phyloP scores from a whole-genome alignment of 2,113 vertebrate species.

The Nycticryphes semicollaris region DNA sequence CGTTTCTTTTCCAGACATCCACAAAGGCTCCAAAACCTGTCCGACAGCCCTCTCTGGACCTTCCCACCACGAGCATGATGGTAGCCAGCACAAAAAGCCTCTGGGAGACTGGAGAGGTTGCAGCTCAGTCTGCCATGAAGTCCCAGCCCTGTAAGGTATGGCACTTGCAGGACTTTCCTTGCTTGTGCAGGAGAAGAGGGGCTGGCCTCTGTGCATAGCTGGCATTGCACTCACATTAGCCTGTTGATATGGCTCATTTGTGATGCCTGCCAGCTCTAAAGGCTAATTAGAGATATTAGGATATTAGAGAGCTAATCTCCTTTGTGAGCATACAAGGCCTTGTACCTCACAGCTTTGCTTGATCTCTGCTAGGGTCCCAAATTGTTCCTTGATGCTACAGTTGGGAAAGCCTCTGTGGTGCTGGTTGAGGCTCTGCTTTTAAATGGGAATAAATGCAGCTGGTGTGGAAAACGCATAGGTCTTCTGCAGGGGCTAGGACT shows the following conservation, averaged over 20 bases:
- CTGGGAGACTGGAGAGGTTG: conserved; percentile 89
- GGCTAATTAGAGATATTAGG: no score
- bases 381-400: not conserved
- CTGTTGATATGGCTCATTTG: not conserved
- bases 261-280: not conserved
- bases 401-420: not conserved
- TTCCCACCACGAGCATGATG: conserved; percentile 78
- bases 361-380: not conserved
- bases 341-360: not conserved
- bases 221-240: rapidly evolving
- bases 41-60: conserved; percentile 77
- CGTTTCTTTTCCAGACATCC: conserved; percentile 71
- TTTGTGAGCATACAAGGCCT: not conserved
- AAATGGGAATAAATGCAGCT: not conserved
- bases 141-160: conserved; percentile 78
- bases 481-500: not conserved
- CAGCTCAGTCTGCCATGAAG: conserved; percentile 71
- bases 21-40: conserved; percentile 70
- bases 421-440: not conserved
- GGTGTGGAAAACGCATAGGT: not conserved
- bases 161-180: no score
- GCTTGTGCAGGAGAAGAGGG: no score
- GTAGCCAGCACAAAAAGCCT: conserved; percentile 87
- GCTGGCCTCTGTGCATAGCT: rapidly evolving
- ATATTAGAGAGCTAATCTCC: not conserved